These are phyloP conservation scores for Pegoplata infirma DNA, from an alignment of 2,888 invertebrate genomes.

Conservation along the genomic window DNA sequence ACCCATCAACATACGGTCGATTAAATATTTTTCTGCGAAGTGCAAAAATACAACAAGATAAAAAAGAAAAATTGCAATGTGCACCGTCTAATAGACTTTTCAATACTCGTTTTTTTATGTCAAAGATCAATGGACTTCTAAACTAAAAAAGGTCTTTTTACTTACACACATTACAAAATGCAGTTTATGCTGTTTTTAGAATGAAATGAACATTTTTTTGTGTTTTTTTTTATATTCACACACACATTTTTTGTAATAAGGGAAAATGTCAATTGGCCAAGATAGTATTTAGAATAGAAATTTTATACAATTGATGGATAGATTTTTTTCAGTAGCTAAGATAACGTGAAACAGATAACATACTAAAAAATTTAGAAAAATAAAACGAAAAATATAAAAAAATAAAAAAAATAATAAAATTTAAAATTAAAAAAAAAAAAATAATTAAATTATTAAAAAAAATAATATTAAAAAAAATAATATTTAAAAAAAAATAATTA, in stretches of 20 bases:
- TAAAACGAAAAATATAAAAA: conserved; percentile 23
- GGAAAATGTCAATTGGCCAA: conserved; percentile 62
- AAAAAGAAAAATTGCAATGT: not conserved
- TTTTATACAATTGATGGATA: conserved; percentile 52
- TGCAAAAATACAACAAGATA: not conserved
- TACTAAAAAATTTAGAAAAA: conserved; percentile 41
- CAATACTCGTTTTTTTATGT: conserved; percentile 54
- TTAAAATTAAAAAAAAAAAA: not conserved
- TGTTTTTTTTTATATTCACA: conserved; percentile 35
- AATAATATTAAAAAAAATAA: not conserved
- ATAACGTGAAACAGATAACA: conserved; percentile 57
- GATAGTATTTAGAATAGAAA: conserved; percentile 44
- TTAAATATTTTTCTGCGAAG: conserved; percentile 36
- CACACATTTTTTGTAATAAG: conserved; percentile 23
- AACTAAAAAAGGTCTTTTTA: conserved; percentile 55
- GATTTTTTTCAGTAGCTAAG: conserved; percentile 55
- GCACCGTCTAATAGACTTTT: too few species aligned
- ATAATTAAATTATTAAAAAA: not conserved
- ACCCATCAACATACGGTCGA: conserved; percentile 52
- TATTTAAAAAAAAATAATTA: too few species aligned
- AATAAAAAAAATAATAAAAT: not conserved
- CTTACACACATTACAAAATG: conserved; percentile 41
- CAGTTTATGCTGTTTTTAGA: conserved; percentile 31
- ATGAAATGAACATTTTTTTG: conserved; percentile 4
- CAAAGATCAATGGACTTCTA: conserved; percentile 60